A percentile compares a stretch with the other conserved stretches of the same genome.
phyloP scores from a whole-genome alignment of 2,888 invertebrate species.

The Lacanobia wlatinum region DNA sequence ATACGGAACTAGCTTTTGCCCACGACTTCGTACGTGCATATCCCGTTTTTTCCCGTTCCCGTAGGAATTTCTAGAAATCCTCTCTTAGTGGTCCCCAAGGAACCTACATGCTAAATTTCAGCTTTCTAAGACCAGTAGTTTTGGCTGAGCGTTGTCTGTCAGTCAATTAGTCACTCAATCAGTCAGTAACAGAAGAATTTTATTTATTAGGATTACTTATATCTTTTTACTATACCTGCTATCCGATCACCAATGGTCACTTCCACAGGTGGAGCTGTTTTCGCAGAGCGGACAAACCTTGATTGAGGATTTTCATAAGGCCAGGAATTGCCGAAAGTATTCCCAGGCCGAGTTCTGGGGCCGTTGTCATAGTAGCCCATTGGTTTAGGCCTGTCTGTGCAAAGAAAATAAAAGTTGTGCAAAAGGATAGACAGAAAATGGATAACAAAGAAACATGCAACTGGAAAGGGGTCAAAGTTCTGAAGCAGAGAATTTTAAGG shows the following conservation, averaged over 20 bases:
- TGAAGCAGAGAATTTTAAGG: neutral
- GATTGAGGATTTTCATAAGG: conserved; percentile 29
- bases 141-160: too few relatives aligned
- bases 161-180: too few relatives aligned
- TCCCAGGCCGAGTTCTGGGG: conserved; percentile 20
- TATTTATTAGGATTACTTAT: too few relatives aligned
- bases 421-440: neutral
- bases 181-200: too few relatives aligned
- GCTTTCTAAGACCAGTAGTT: too few relatives aligned
- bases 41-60: too few relatives aligned
- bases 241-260: conserved; percentile 56
- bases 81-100: too few relatives aligned
- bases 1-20: too few relatives aligned
- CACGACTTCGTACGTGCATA: too few relatives aligned
- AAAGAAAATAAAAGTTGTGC: conserved; percentile 35
- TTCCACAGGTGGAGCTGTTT: conserved; percentile 11
- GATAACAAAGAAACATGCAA: neutral
- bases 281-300: conserved; percentile 41
- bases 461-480: neutral
- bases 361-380: conserved; percentile 36
- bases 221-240: conserved; percentile 49
- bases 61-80: too few relatives aligned
- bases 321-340: conserved; percentile 39
- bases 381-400: conserved; percentile 56
- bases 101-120: too few relatives aligned